Conservation (phyloP, 2,888 invertebrate species). For the Trichopria drosophilae region DNA sequence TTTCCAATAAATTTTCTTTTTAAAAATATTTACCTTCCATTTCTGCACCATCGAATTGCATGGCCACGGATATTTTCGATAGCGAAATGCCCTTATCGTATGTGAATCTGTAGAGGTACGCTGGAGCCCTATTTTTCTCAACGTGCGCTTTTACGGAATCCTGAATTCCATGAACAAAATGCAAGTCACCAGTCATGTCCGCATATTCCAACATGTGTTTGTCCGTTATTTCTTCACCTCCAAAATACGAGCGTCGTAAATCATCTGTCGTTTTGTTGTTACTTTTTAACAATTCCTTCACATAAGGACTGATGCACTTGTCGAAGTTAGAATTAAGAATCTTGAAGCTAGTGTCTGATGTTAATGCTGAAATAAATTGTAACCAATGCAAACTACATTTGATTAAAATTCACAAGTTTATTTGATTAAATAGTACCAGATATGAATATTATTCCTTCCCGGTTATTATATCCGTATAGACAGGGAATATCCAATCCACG, state of each 20-base stretch:
- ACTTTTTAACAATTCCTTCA: constrained; percentile 25
- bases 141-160: constrained; percentile 55
- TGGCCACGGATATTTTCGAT: no score
- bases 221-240: constrained; percentile 30
- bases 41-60: no score
- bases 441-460: constrained; percentile 56
- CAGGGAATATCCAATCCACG: constrained; percentile 59
- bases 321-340: no score
- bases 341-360: no score
- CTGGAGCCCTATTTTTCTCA: constrained; percentile 56
- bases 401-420: no score
- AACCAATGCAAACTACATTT: no score
- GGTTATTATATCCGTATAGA: constrained; percentile 60
- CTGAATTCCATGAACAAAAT: constrained; percentile 59
- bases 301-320: constrained; percentile 31
- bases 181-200: constrained; percentile 57
- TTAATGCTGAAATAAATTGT: no score
- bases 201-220: constrained; percentile 31
- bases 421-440: no score
- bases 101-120: constrained; percentile 65
- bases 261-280: constrained; percentile 33
- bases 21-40: no score
- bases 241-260: constrained; percentile 43
- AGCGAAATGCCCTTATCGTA: constrained; percentile 53
- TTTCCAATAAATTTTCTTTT: no score